Percentiles rank a stretch among this genome's conserved stretches.
phyloP scores from a whole-genome alignment of 2,113 vertebrate genomes.

The Callithrix jacchus region DNA sequence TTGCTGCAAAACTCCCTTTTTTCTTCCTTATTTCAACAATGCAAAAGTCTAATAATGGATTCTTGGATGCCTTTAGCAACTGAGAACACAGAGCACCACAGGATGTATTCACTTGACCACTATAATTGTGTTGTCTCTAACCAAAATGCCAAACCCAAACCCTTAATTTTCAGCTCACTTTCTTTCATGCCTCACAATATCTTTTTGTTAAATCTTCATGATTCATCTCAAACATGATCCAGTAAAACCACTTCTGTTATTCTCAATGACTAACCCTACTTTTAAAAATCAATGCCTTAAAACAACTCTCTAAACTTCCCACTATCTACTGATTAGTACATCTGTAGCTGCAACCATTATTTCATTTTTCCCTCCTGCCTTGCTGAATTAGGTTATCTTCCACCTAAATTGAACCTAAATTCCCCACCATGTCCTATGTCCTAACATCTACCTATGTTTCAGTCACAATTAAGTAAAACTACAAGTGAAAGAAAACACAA shows the following conservation, averaged over 20 bases:
- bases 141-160: not conserved
- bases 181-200: not conserved
- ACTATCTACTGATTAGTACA: not conserved
- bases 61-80: not conserved
- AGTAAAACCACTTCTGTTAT: not conserved
- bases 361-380: not conserved
- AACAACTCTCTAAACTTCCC: not conserved
- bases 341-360: not conserved
- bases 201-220: not conserved
- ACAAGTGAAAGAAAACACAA: constrained; percentile 15
- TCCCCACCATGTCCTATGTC: not conserved
- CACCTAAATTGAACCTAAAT: not conserved
- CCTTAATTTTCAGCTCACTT: not conserved
- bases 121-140: not conserved
- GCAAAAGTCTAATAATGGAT: not conserved
- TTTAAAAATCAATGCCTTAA: constrained; percentile 12
- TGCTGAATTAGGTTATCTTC: not conserved
- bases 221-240: constrained; percentile 1
- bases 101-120: not conserved
- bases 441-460: not conserved
- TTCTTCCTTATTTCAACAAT: not conserved
- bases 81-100: not conserved
- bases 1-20: not conserved
- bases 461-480: not conserved
- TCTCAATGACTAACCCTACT: not conserved